Evolutionary conservation across 1,140 invertebrate genomes (phyloP), one percentile per base, ranked within the genome.

Genomic region (Formica selysi): DNA sequence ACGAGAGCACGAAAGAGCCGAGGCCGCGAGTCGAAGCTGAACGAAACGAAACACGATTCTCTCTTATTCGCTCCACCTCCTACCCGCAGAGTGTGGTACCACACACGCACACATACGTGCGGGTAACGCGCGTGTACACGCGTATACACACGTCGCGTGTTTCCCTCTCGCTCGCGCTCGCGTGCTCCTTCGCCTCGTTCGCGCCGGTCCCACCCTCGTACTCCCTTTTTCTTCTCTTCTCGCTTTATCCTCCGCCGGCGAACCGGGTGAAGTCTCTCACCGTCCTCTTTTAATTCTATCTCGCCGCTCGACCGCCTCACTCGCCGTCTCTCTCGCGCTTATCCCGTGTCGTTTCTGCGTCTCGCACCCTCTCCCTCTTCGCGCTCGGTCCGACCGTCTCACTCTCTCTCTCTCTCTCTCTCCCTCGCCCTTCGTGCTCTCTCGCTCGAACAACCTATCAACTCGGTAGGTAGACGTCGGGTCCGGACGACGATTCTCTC

Each of bases 361-460:
- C 80, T 76, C 85, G 73, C 86, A 71, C 44, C 19, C 78, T 70
- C 19, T 51, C 38, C 36, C 19, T 51, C 38, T 26, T 19, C 36
- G 22, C 59, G 68, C n/a, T 85, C 68, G 59, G 16, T 32, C 13
- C 48, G 48, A 51, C n/a, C 70, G 7, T 87, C 51, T 51, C 26
- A 36, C 54, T 10, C 81, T 48, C 90, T 87, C 80, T 84, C 92
- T 87, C 51, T 51, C 26, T 81, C 81, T 41, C 54, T 10, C 81
- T 48, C 90, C 87, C 80, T 84, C 92, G 88, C 87, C 92, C 93
- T 91, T 86, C 79, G 64, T 86, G 84, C 89, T 91, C 94, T 94
- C 93, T 93, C 92, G 86, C 93, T 93, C 93, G 93, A 94, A 95
- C 94, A 95, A 95, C 94, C 95, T 95, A 95, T 95, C 95, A 95